Base-by-base conservation (phyloP, 2,888 invertebrate species). In the Apamea sordens region DNA sequence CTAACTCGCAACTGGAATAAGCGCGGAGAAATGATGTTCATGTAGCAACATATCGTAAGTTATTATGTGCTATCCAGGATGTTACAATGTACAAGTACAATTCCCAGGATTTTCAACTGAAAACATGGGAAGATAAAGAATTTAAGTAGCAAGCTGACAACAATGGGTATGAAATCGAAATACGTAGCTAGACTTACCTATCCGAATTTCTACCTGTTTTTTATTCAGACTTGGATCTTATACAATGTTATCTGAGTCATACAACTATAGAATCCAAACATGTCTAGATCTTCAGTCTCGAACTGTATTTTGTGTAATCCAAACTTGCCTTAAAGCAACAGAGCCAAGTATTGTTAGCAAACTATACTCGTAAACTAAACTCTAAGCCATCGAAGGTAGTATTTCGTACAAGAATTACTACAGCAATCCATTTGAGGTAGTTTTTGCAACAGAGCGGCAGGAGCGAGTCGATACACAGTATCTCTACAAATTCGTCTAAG, bases 401-500 rank as follows among this genome's bases (percentile, higher is more conserved):
- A 89, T 84, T 82, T 87, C 80, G 82, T 87, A 76, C 69, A 87
- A 89, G 84, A 86, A 87, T 87, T 82, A 89, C 84, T 84, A 81
- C 80, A 81, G 86, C 89, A 84, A 87, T 89, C 79, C 88, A 86
- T 89, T 88, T 85, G 77, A 88, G 80, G 86, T 83, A 81, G 84
- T 88, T 88, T 88, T 89, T 86, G 82, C 77, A 87, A 77, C 77
- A 74, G 47, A 77, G 63, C 75, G 82, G 79, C 65, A 80, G 67
- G 73, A 53, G 44, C 67, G 64, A 79, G 80, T 86, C 84, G 76
- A 87, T 90, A 87, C 86, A 86, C 88, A 78, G 89, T 91, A 90
- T 91, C 91, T 88, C 88, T 90, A 92, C 91, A 90, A 93, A 93
- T 92, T 91, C 91, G 85, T 91, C 90, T 92, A 93, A 94, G 93